Evolutionary conservation across 2,797 vertebrate genomes (phyloP), one percentile per base, ranked within the genome.

Genomic region (Acipenser transmontanus): DNA sequence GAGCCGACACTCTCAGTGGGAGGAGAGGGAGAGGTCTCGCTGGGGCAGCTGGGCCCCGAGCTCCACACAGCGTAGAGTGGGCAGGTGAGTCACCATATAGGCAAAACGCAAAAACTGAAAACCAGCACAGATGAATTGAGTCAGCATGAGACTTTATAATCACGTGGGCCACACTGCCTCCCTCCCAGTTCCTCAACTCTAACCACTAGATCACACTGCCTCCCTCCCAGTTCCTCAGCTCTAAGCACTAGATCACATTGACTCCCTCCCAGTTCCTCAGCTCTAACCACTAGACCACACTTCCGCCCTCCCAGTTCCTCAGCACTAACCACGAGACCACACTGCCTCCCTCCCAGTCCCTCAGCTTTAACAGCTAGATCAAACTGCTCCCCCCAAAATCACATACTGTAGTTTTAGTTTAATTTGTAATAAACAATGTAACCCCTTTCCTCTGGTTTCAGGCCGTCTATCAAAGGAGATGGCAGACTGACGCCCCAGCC

Each of bases 11-110:
- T 73, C 77, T 11, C 52, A 67, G 17, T 74, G 71, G 48, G 84
- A 85, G 69, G 79, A 73, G 57, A 62, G 81, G 56, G 84, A 87
- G 66, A 68, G 79, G 17, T 73, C 73, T 50, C 73, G 72, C 20
- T 83, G 83, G 84, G 79, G 80, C 54, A 86, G 76, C 52, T 82
- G 82, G 81, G 72, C 81, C 20, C 77, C 75, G 13, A 66, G 76
- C n/a, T 61, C 47, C 13, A 72, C 73, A 34, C 77, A 65, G 8
- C 76, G 77, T 47, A 66, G 75, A 64, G 81, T 81, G n/a, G 84
- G 81, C 81, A 84, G 84, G 83, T 84, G 70, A 61, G 68, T 52
- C 2, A 8, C 7, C 7, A 57, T 13, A 49, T 3, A 6, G 7
- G 34, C 7, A 9, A 8, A 61, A 62, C 6, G 34, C 6, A 8